A percentile compares a stretch with the other conserved stretches of the same genome.
Conservation (phyloP, 2,113 vertebrate genomes). For the Heterochromis multidens region DNA sequence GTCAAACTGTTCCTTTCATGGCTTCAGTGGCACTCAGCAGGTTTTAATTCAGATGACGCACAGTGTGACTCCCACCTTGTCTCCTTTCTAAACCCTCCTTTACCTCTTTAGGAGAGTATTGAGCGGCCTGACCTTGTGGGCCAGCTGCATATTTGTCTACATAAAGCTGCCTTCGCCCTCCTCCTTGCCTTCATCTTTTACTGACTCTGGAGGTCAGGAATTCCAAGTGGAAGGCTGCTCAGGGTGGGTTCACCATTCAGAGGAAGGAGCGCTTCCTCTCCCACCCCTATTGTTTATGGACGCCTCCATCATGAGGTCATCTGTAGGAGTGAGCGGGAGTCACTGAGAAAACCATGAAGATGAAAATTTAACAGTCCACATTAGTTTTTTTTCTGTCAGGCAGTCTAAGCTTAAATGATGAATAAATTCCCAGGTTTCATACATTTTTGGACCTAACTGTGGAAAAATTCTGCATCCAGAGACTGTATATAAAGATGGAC, state of each 20-base stretch:
- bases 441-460: rapidly evolving
- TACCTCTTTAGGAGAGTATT: constrained; percentile 23
- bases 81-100: neutral
- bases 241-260: constrained; percentile 46
- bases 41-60: constrained; percentile 18
- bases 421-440: neutral
- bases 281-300: constrained; percentile 49
- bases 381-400: neutral
- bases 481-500: neutral
- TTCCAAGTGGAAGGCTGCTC: constrained; percentile 26
- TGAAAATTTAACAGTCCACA: too few species aligned
- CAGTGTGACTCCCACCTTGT: neutral
- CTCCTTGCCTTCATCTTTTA: neutral
- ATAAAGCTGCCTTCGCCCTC: neutral
- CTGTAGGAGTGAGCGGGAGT: constrained; percentile 1
- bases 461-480: neutral
- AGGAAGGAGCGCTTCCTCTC: constrained; percentile 63
- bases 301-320: constrained; percentile 51
- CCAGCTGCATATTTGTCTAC: constrained; percentile 29
- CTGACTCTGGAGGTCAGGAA: constrained; percentile 35
- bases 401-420: neutral
- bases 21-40: neutral
- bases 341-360: neutral
- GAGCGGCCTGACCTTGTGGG: constrained; percentile 28
- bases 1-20: neutral